Evolutionary conservation across 2,888 invertebrate species (phyloP).

Genomic region (Timema cristinae): DNA sequence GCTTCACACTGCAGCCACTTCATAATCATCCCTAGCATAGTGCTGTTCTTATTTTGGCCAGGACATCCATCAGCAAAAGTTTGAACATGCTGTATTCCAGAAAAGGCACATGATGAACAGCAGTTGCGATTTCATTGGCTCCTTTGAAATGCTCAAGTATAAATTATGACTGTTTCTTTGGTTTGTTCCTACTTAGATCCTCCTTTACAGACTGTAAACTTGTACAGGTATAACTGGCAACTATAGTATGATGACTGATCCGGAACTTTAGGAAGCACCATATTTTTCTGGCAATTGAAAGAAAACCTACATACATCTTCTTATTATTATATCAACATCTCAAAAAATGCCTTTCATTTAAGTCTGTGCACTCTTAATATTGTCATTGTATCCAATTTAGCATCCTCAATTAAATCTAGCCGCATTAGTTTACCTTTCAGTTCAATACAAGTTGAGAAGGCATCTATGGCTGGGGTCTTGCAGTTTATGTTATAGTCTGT

Average conservation of each 20-base stretch:
- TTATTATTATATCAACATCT: too few species aligned
- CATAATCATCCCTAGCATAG: background rate
- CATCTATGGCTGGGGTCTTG: too few species aligned
- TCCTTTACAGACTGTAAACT: background rate
- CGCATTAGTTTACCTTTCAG: too few species aligned
- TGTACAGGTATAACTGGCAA: background rate
- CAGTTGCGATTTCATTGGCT: background rate
- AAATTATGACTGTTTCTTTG: background rate
- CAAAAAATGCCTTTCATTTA: too few species aligned
- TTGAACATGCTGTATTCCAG: background rate
- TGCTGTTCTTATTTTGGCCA: background rate
- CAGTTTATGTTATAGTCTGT: too few species aligned
- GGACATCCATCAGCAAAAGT: conserved; percentile 6
- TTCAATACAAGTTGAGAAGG: too few species aligned
- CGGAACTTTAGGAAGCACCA: background rate
- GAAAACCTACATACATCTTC: background rate
- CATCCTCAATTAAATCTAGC: too few species aligned
- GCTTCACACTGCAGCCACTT: background rate
- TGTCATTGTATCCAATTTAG: too few species aligned
- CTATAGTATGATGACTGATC: background rate
- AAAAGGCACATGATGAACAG: background rate
- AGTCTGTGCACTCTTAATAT: too few species aligned
- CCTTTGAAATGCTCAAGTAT: background rate
- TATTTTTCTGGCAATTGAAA: background rate
- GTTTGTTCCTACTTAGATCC: background rate